Evolutionary conservation across 2,888 invertebrate genomes (phyloP), one percentile per base, ranked within the genome.

Genomic region (Aleiodes leptofemur): DNA sequence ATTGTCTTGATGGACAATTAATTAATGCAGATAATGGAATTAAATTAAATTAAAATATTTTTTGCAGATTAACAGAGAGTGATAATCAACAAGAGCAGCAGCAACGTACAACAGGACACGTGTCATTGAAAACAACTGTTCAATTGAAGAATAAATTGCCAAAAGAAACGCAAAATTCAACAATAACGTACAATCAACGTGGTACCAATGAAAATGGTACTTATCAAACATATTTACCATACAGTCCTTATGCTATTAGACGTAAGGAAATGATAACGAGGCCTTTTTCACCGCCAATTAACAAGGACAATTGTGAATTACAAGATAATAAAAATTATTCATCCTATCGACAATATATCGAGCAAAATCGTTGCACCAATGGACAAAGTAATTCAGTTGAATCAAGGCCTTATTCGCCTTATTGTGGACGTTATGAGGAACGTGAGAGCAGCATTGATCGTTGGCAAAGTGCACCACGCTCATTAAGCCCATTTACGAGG

Each of bases 401-500:
- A 38, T 38, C 79, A 14, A 82, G 85, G 73, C 79, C 85, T 2
- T 85, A 85, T 73, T 87, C 88, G 13, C 87, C 88, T 4, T 87
- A 87, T 76, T 84, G 81, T 61, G 82, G 79, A 56, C 81, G 84
- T 75, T 83, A 80, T 69, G 86, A 87, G 9, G 83, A 84, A 80
- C 85, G 81, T 69, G 88, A 81, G 48, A 78, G 74, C 29, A 83
- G 82, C 71, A 82, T 81, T 31, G 88, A 89, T 70, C 83, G 86
- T 74, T 88, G 87, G 88, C 84, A 86, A 73, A 80, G 78, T 53
- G 76, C 77, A 7, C 81, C 80, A 50, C 83, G 89, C 68, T 89
- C 89, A 0, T 73, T 88, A 50, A 89, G 89, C 68, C 89, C 89
- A 3, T 88, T 88, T 68, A 81, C 88, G 3, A 80, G 89, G n/a